phyloP scores from a whole-genome alignment of 2,797 vertebrate species.

The Columba guinea region DNA sequence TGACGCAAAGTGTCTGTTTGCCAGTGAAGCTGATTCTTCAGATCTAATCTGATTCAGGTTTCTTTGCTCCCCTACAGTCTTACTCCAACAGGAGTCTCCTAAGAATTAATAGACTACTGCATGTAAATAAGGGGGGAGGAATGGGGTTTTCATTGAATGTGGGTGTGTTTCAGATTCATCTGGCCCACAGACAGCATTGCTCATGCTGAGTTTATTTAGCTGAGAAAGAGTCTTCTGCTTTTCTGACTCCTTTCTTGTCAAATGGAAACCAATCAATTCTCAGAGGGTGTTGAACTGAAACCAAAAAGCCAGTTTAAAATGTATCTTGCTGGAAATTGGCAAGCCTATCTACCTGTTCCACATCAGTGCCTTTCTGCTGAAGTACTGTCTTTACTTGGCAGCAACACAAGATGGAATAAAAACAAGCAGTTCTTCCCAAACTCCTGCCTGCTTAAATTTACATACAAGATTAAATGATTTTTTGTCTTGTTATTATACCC shows the following conservation, averaged over 20 bases:
- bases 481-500: constrained; percentile 50
- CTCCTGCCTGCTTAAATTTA: constrained; percentile 62
- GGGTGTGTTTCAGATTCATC: background rate
- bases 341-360: constrained; percentile 50
- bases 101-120: background rate
- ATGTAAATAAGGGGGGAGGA: background rate
- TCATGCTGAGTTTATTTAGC: background rate
- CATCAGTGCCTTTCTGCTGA: constrained; percentile 52
- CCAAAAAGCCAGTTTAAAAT: constrained; percentile 11
- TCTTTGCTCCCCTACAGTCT: background rate
- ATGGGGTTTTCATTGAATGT: background rate
- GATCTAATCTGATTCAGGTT: background rate
- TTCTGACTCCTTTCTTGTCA: constrained; percentile 53
- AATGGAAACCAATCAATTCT: constrained; percentile 49
- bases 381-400: constrained; percentile 58
- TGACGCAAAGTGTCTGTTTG: background rate
- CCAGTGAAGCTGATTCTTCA: background rate
- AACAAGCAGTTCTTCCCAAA: constrained; percentile 52
- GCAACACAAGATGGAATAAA: constrained; percentile 52
- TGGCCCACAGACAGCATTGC: background rate
- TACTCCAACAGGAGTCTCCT: background rate
- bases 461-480: constrained; percentile 61
- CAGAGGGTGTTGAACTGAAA: constrained; percentile 50
- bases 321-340: constrained; percentile 25
- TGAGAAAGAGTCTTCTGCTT: constrained; percentile 33